phyloP scores from a whole-genome alignment of 2,888 invertebrate species.

The Anoncus sp. region DNA sequence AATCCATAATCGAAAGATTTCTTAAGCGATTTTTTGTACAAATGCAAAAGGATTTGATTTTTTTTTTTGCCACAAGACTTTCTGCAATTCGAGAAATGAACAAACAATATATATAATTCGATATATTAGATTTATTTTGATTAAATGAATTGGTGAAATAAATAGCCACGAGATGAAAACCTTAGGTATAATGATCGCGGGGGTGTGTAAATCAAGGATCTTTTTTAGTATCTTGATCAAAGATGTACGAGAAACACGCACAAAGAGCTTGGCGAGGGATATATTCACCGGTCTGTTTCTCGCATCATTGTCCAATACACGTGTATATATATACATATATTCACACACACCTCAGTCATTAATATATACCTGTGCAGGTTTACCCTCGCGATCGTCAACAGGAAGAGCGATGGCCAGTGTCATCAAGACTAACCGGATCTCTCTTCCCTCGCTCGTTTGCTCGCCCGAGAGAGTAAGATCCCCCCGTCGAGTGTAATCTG shows the following conservation, averaged over 20 bases:
- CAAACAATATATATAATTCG: too few relatives aligned
- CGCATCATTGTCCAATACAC: slow-evolving; percentile 24
- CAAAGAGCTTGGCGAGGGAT: slow-evolving; percentile 2
- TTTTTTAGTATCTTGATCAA: slow-evolving; percentile 32
- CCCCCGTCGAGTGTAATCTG: slow-evolving; percentile 45
- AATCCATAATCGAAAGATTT: too few relatives aligned
- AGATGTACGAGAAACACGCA: slow-evolving; percentile 3
- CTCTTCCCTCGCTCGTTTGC: slow-evolving; percentile 17
- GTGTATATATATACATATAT: slow-evolving; percentile 11
- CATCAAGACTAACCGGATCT: slow-evolving; percentile 59
- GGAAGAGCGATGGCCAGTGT: slow-evolving; percentile 55
- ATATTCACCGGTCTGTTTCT: neutral
- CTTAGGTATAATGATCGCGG: too few relatives aligned
- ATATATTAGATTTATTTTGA: too few relatives aligned
- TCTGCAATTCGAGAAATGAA: too few relatives aligned
- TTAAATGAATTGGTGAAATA: too few relatives aligned
- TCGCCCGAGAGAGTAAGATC: slow-evolving; percentile 26
- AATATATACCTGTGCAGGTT: slow-evolving; percentile 1
- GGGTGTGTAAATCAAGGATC: slow-evolving; percentile 2
- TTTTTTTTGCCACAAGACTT: too few relatives aligned
- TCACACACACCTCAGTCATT: neutral
- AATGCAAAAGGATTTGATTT: too few relatives aligned
- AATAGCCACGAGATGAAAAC: too few relatives aligned
- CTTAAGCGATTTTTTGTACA: too few relatives aligned
- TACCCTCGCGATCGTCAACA: slow-evolving; percentile 41